Percentiles rank a stretch among this genome's conserved stretches.
Evolutionary conservation across 2,113 vertebrate genomes (phyloP).

Genomic region (Panthera uncia): DNA sequence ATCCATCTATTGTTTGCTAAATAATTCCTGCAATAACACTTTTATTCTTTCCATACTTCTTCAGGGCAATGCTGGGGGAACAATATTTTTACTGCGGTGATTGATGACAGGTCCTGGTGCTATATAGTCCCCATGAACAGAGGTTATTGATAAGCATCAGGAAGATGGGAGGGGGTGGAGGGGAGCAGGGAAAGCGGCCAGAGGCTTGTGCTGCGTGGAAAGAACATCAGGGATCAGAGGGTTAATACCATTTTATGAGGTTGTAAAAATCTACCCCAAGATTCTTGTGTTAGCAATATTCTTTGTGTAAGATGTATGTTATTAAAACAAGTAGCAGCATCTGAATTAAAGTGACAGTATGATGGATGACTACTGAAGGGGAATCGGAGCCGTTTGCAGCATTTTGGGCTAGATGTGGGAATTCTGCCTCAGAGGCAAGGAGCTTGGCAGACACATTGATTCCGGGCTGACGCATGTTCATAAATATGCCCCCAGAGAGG

Average conservation of each 20-base stretch:
- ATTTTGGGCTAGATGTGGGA: constrained; percentile 89
- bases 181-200: constrained; percentile 33
- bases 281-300: constrained; percentile 92
- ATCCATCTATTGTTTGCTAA: constrained; percentile 89
- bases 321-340: constrained; percentile 96
- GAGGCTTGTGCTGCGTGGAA: constrained; percentile 67
- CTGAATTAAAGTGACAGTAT: constrained; percentile 97
- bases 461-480: constrained; percentile 87
- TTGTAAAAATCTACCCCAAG: constrained; percentile 90
- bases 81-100: constrained; percentile 86
- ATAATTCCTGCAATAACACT: constrained; percentile 89
- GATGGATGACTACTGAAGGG: constrained; percentile 93
- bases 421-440: constrained; percentile 89
- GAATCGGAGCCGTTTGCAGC: constrained; percentile 89
- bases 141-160: constrained; percentile 89
- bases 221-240: constrained; percentile 87
- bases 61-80: constrained; percentile 83
- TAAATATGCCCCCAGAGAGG: constrained; percentile 94
- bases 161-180: constrained; percentile 29
- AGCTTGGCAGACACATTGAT: constrained; percentile 91
- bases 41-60: constrained; percentile 90
- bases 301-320: constrained; percentile 94
- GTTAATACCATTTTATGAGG: constrained; percentile 93
- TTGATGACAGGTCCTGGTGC: constrained; percentile 83
- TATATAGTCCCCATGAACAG: constrained; percentile 78